phyloP scores from a whole-genome alignment of 2,113 vertebrate genomes.

The Chaetura pelagica region DNA sequence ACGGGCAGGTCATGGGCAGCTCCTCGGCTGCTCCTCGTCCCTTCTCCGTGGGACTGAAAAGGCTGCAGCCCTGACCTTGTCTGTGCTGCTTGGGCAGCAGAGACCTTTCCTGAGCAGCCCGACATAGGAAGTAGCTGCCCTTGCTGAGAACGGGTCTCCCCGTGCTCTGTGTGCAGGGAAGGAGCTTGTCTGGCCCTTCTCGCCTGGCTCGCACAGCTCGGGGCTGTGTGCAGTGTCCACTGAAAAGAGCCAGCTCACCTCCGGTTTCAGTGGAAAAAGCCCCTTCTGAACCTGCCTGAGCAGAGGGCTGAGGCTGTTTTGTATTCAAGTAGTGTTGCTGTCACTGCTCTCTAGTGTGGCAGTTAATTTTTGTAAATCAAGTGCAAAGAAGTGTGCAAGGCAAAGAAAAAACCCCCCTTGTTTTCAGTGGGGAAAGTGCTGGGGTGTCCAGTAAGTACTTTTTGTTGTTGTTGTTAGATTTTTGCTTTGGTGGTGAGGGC shows the following conservation, averaged over 20 bases:
- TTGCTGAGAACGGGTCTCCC: rapidly evolving
- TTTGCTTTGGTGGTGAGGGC: not conserved
- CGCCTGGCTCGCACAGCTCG: not conserved
- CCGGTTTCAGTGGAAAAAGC: not conserved
- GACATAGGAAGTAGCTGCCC: not conserved
- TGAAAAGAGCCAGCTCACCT: rapidly evolving
- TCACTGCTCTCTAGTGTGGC: not conserved
- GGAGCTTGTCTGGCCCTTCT: not conserved
- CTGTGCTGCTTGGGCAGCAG: no score
- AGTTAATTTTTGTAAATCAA: not conserved
- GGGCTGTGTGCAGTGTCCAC: not conserved
- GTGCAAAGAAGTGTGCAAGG: not conserved
- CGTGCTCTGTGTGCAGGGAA: rapidly evolving
- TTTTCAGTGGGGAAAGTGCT: not conserved
- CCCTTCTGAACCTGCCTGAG: not conserved
- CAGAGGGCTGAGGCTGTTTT: not conserved
- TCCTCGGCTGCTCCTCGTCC: not conserved
- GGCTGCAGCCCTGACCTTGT: not conserved
- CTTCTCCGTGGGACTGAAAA: rapidly evolving
- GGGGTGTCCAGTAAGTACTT: rapidly evolving
- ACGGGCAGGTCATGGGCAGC: no score
- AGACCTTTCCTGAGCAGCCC: rapidly evolving
- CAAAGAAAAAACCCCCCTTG: no score
- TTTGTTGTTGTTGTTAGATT: not conserved
- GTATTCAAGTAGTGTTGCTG: not conserved